A percentile compares a stretch with the other conserved stretches of the same genome.
These are phyloP conservation scores for Cantharis rufa DNA, from an alignment of 2,888 invertebrate species.

Conservation along the genomic window DNA sequence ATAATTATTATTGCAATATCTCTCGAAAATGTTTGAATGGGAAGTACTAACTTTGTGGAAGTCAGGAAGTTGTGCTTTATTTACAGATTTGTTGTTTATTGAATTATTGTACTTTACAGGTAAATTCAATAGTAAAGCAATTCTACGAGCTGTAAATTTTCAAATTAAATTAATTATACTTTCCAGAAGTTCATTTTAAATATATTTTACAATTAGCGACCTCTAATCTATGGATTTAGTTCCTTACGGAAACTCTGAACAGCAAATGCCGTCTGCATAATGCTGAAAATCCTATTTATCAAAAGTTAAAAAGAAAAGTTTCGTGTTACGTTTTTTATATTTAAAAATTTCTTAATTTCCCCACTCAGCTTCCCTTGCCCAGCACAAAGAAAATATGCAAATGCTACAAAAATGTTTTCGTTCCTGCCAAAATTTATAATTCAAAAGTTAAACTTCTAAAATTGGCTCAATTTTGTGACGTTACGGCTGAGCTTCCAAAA, in stretches of 20 bases:
- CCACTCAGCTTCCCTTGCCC: neutral
- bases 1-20: neutral
- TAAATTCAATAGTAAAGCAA: neutral
- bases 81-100: neutral
- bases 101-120: neutral
- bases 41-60: neutral
- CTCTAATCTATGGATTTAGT: neutral
- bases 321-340: neutral
- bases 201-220: neutral
- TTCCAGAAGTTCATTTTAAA: neutral
- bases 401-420: neutral
- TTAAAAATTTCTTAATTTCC: neutral
- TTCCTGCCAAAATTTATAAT: neutral
- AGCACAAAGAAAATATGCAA: neutral
- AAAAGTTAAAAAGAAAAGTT: neutral
- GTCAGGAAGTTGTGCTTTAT: neutral
- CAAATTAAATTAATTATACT: neutral
- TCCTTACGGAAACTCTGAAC: neutral
- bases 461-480: no score
- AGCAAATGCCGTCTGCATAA: neutral
- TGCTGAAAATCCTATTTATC: neutral
- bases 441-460: no score
- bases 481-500: no score
- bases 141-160: neutral
- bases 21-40: neutral